Percentiles rank a stretch among this genome's conserved stretches.
phyloP scores from a whole-genome alignment of 1,140 invertebrate genomes.

The Latrodectus geometricus region DNA sequence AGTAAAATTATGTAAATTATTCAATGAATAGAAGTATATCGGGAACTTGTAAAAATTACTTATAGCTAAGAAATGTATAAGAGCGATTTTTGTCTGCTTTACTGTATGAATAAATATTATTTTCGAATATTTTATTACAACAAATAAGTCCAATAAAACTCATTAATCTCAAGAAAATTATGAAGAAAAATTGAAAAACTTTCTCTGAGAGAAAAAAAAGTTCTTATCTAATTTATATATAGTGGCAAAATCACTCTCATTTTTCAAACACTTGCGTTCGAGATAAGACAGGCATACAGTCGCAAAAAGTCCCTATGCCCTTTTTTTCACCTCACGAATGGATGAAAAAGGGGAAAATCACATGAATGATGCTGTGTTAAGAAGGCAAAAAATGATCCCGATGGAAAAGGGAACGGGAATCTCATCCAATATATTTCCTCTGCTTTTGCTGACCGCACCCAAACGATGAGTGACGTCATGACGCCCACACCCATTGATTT shows the following conservation, averaged over 20 bases:
- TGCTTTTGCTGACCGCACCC: slow-evolving; percentile 11
- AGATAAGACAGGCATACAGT: background rate
- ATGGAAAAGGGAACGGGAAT: background rate
- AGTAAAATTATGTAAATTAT: too few species aligned
- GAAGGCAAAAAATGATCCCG: background rate
- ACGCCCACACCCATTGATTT: slow-evolving; percentile 52
- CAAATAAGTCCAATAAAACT: background rate
- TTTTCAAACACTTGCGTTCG: background rate
- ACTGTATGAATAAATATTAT: background rate
- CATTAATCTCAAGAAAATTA: background rate
- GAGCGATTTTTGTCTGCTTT: background rate
- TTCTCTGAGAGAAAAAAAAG: background rate
- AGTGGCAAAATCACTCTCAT: background rate
- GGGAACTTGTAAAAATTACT: too few species aligned
- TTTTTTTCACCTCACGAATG: background rate
- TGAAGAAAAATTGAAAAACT: background rate
- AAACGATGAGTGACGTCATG: slow-evolving; percentile 47
- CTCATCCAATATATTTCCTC: background rate
- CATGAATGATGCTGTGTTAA: background rate
- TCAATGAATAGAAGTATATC: too few species aligned
- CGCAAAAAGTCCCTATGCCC: background rate
- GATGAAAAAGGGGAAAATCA: background rate
- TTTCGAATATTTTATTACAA: background rate
- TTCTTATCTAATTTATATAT: background rate
- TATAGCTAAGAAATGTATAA: background rate